Evolutionary conservation across 2,888 invertebrate genomes (phyloP).

Genomic region (Cylloceria caligata): DNA sequence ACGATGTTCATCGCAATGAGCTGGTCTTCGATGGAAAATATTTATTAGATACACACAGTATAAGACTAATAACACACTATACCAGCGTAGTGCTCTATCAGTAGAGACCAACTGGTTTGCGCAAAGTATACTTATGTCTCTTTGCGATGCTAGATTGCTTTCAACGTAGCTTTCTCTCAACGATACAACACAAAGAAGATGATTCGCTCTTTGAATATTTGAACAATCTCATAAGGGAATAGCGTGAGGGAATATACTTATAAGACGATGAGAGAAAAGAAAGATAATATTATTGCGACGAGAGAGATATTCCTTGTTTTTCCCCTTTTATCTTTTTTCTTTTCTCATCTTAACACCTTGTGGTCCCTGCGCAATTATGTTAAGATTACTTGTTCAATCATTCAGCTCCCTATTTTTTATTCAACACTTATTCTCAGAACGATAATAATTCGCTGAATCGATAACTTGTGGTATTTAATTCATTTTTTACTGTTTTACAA

Average conservation of each 20-base stretch:
- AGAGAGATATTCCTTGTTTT: neutral
- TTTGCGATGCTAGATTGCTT: neutral
- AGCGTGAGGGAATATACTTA: conserved; percentile 5
- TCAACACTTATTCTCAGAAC: neutral
- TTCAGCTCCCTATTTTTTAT: neutral
- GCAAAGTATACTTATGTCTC: neutral
- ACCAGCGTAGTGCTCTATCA: too few relatives aligned
- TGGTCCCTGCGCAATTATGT: neutral
- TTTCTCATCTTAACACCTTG: neutral
- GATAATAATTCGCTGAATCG: neutral
- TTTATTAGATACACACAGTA: conserved; percentile 36
- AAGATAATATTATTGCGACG: neutral
- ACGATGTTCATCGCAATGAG: conserved; percentile 8
- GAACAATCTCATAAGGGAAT: conserved; percentile 25
- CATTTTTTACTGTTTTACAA: neutral
- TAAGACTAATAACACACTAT: too few relatives aligned
- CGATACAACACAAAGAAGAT: neutral
- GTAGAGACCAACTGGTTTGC: neutral
- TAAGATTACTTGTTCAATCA: neutral
- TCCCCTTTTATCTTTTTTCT: neutral
- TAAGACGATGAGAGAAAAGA: conserved; percentile 1
- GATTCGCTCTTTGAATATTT: conserved; percentile 31
- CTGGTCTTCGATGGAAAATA: conserved; percentile 37
- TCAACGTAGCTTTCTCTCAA: neutral
- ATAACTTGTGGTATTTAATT: neutral